Percentiles rank a stretch among this genome's conserved stretches.
Evolutionary conservation across 2,113 vertebrate genomes (phyloP).

Genomic region (human (Homo sapiens)): DNA sequence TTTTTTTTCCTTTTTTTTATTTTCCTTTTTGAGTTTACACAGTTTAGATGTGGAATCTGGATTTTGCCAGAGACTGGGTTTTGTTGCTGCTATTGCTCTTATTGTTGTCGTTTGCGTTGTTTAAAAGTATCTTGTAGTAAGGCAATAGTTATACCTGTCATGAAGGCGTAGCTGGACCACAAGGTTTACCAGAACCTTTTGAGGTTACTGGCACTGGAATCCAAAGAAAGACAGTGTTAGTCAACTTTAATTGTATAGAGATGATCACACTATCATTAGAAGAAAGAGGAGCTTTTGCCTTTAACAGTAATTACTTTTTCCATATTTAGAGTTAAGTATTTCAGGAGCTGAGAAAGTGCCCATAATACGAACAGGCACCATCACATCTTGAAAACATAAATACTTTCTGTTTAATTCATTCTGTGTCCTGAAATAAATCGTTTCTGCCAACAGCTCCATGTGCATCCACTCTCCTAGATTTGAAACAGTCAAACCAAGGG

Average conservation of each 20-base stretch:
- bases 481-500: not conserved
- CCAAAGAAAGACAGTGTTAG: conserved; percentile 90
- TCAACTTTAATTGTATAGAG: not conserved
- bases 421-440: not conserved
- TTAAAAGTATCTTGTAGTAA: not conserved
- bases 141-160: conserved; percentile 54
- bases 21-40: not conserved
- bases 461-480: not conserved
- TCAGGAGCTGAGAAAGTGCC: conserved; percentile 89
- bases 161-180: conserved; percentile 87
- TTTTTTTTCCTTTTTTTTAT: too few species aligned
- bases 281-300: conserved; percentile 29
- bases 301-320: conserved; percentile 47
- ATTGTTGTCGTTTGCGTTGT: not conserved
- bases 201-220: conserved; percentile 88
- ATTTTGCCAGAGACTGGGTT: conserved; percentile 46
- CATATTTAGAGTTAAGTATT: conserved; percentile 80
- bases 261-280: not conserved
- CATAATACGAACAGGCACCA: conserved; percentile 19
- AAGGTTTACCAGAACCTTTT: conserved; percentile 86
- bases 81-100: not conserved
- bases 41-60: not conserved
- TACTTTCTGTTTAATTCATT: not conserved
- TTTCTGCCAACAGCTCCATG: not conserved
- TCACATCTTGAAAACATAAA: conserved; percentile 1